Evolutionary conservation across 1,140 invertebrate genomes (phyloP).

Genomic region (Stratiolaelaps scimitus): DNA sequence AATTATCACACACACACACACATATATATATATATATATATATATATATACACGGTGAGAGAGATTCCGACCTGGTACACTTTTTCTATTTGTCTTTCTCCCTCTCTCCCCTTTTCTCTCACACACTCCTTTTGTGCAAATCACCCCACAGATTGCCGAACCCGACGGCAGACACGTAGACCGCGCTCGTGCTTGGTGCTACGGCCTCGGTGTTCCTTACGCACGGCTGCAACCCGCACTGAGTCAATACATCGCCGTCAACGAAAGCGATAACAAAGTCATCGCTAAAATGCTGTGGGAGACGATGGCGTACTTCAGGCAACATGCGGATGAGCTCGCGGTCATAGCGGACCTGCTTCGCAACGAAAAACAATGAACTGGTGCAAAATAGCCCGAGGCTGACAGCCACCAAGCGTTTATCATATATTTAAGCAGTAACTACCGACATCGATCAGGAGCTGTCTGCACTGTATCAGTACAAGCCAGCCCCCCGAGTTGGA

Average conservation of each 20-base stretch:
- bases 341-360: slow-evolving; percentile 9
- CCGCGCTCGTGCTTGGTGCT: slow-evolving; percentile 23
- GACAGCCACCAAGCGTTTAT: no score
- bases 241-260: background rate
- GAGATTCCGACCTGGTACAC: background rate
- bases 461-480: no score
- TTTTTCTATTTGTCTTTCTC: background rate
- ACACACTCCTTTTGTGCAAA: background rate
- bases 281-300: slow-evolving; percentile 27
- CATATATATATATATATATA: no score
- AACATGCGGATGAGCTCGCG: background rate
- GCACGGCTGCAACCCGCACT: slow-evolving; percentile 13
- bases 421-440: no score
- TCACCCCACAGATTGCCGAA: background rate
- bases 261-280: slow-evolving; percentile 25
- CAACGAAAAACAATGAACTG: background rate
- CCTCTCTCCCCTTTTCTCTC: background rate
- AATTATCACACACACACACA: no score
- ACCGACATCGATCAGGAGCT: no score
- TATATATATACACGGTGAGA: no score
- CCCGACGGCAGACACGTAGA: slow-evolving; percentile 20
- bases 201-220: slow-evolving; percentile 14
- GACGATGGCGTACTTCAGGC: slow-evolving; percentile 22
- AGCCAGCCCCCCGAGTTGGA: no score
- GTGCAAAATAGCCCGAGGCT: no score